Evolutionary conservation across 2,113 vertebrate species (phyloP).

Genomic region (Labeo catla): DNA sequence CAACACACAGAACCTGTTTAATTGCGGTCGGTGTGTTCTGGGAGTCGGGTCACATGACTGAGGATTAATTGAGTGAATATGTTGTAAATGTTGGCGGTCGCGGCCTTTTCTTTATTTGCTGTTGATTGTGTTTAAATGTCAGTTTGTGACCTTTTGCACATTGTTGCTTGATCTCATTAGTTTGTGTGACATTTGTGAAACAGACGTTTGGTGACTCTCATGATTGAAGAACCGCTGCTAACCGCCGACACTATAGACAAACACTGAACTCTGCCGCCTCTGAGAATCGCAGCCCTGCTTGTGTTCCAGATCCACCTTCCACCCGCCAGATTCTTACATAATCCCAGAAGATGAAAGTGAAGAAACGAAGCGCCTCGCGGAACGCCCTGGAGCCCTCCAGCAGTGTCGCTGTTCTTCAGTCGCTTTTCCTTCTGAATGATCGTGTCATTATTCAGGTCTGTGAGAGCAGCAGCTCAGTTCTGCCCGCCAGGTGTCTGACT

Average conservation of each 20-base stretch:
- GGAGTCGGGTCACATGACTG: neutral
- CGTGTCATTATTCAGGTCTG: neutral
- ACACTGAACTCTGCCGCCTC: neutral
- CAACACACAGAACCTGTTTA: neutral
- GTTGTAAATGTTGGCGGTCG: neutral
- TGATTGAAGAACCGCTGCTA: neutral
- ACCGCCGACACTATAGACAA: neutral
- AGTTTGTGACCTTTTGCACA: constrained; percentile 2
- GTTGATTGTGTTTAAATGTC: constrained; percentile 32
- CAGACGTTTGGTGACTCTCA: neutral
- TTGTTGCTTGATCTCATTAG: neutral
- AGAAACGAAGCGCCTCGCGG: neutral
- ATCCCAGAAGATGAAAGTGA: neutral
- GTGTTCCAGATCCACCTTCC: neutral
- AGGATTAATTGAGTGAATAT: neutral
- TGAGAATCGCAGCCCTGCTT: neutral
- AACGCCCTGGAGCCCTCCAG: neutral
- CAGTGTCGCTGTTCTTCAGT: neutral
- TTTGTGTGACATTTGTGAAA: neutral
- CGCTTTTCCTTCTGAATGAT: no score
- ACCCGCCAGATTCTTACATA: neutral
- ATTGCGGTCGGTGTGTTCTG: neutral
- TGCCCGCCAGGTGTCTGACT: neutral
- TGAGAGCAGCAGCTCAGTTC: neutral
- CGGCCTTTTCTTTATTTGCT: constrained; percentile 23